Base-by-base conservation (phyloP, 2,888 invertebrate genomes). In the Drosophila longiperda region DNA sequence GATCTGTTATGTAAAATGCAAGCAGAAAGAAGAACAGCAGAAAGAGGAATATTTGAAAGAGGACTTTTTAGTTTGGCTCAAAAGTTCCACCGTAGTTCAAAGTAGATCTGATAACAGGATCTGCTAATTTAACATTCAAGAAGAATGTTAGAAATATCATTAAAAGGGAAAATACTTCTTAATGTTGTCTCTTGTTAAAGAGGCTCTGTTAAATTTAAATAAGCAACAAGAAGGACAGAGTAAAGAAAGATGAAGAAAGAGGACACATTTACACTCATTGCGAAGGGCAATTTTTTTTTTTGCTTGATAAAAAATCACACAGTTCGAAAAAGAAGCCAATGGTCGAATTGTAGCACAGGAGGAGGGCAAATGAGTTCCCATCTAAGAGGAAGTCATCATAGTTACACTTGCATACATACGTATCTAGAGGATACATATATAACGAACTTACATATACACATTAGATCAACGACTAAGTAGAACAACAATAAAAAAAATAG, bases 381-480 rank as follows among this genome's bases (percentile, higher is more conserved):
- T n/a, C 34, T 57, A 68, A 74, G 75, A 75, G 82, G 72, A 82
- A 71, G 59, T 65, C 49, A 42, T 11, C 32, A 63, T 69, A 69
- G 65, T 45, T 59, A 52, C 11, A 60, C 59, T 33, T 59, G 20
- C 36, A 55, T 32, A 66, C 45, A 32, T 15, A 20, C 40, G 32
- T 6, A 38, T 38, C 29, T 15, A 17, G 55, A 66, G 53, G 48
- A 36, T 50, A 68, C 11, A 66, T 50, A 67, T 53, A 66, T 61
- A 52, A 57, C 32, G n/a, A 49, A 64, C 42, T 20, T 42, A 45
- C 20, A 36, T 12, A 66, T 23, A 40, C 29, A 36, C 20, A 65
- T 71, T 86, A 88, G 83, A 85, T 57, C 75, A 81, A 85, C 72
- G 67, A 83, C 88, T 86, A 81, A 77, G 80, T 85, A 88, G 88